Evolutionary conservation across 1,140 invertebrate species (phyloP).

Genomic region (Eumeta japonica): DNA sequence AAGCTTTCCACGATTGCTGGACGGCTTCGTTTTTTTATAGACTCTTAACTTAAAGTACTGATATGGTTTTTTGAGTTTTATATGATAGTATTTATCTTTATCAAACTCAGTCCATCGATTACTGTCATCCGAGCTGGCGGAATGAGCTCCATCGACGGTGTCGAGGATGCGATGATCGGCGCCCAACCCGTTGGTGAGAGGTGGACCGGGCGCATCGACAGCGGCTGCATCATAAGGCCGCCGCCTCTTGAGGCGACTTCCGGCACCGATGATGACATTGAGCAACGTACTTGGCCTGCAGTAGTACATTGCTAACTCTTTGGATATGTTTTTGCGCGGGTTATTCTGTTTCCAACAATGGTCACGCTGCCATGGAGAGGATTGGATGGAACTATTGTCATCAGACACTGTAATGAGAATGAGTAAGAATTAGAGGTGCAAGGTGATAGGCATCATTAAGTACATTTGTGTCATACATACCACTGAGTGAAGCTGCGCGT

Average conservation of each 20-base stretch:
- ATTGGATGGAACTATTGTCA: constrained; percentile 84
- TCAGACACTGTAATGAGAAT: constrained; percentile 68
- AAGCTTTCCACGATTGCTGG: constrained; percentile 39
- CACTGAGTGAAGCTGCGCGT: constrained; percentile 52
- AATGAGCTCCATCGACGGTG: constrained; percentile 30
- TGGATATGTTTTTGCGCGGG: constrained; percentile 70
- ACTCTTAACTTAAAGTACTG: constrained; percentile 54
- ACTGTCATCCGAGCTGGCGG: constrained; percentile 25
- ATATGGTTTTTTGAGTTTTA: constrained; percentile 53
- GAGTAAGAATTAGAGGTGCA: constrained; percentile 1
- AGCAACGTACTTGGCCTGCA: constrained; percentile 60
- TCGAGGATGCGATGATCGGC: constrained; percentile 37
- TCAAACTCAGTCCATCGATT: constrained; percentile 38
- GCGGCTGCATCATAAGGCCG: constrained; percentile 61
- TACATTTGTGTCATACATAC: constrained; percentile 15
- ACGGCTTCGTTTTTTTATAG: constrained; percentile 46
- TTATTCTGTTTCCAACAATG: constrained; percentile 81
- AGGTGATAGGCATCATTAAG: neutral
- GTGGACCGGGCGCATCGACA: constrained; percentile 23
- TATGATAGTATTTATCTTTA: constrained; percentile 46
- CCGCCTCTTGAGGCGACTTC: constrained; percentile 57
- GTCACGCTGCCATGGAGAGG: constrained; percentile 83
- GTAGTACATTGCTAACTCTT: constrained; percentile 73
- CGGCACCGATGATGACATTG: constrained; percentile 40
- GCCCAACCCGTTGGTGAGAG: constrained; percentile 34